phyloP scores from a whole-genome alignment of 2,797 vertebrate species.

The Phylloscopus collybita region DNA sequence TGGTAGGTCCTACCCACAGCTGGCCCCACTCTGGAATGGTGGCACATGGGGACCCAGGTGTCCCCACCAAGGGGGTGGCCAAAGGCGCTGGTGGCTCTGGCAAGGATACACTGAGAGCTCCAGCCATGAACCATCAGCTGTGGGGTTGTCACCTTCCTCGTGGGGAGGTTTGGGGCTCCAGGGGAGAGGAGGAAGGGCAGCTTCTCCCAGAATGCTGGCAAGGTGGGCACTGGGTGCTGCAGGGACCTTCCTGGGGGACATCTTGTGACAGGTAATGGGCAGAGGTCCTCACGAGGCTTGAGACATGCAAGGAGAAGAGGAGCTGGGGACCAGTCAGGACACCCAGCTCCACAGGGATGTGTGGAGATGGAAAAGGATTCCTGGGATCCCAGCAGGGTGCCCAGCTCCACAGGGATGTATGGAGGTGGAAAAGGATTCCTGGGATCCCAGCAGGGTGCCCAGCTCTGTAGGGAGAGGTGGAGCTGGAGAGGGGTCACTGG shows the following conservation, averaged over 20 bases:
- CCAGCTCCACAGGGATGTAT: not conserved
- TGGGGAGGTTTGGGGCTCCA: conserved; percentile 9
- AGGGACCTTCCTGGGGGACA: fast-evolving
- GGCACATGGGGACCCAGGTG: not conserved
- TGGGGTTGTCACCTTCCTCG: conserved; percentile 45
- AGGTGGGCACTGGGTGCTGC: not conserved
- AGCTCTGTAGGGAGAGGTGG: not conserved
- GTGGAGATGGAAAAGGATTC: not conserved
- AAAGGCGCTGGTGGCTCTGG: not conserved
- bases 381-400: not conserved
- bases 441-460: not conserved
- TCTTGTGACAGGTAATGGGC: not conserved
- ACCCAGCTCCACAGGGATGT: not conserved
- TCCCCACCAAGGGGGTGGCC: not conserved
- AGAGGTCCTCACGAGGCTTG: not conserved
- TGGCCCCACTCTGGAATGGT: not conserved
- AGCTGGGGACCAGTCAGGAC: not conserved
- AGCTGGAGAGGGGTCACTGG: too few species aligned
- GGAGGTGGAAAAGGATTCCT: not conserved
- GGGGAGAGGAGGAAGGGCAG: not conserved
- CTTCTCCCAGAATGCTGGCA: not conserved
- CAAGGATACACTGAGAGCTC: not conserved
- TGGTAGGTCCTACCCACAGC: conserved; percentile 26
- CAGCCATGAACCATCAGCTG: not conserved
- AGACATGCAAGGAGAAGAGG: not conserved